phyloP scores from a whole-genome alignment of 2,888 invertebrate species.

The Morpho deidamia region DNA sequence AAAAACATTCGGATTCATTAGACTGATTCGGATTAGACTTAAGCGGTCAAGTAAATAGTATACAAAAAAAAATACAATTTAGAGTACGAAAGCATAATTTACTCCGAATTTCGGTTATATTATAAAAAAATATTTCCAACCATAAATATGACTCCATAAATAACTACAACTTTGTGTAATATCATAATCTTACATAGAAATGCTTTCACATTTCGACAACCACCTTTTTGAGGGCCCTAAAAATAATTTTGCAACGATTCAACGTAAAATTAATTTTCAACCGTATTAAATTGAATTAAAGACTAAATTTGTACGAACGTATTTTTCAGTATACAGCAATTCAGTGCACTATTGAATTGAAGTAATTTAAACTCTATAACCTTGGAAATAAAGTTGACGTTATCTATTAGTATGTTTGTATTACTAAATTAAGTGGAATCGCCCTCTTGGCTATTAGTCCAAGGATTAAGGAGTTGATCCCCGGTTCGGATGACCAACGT shows the following conservation, averaged over 20 bases:
- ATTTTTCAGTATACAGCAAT: not conserved
- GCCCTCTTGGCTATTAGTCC: slow-evolving; percentile 64
- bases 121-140: slow-evolving; percentile 9
- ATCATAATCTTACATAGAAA: slow-evolving; percentile 76
- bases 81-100: too few relatives aligned
- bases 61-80: too few relatives aligned
- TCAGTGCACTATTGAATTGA: not conserved
- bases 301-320: slow-evolving; percentile 3
- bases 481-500: slow-evolving; percentile 69
- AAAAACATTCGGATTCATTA: too few relatives aligned
- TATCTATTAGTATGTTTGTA: not conserved
- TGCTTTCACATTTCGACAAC: slow-evolving; percentile 67
- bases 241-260: slow-evolving; percentile 46
- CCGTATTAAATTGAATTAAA: slow-evolving; percentile 2
- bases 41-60: too few relatives aligned
- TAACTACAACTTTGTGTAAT: slow-evolving; percentile 50
- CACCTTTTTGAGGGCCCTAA: slow-evolving; percentile 49
- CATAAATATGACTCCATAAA: slow-evolving; percentile 32
- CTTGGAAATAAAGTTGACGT: not conserved
- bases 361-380: not conserved
- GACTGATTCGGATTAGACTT: too few relatives aligned
- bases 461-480: slow-evolving; percentile 68
- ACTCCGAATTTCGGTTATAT: too few relatives aligned
- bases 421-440: slow-evolving; percentile 31
- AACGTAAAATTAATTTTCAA: slow-evolving; percentile 14